A percentile compares a stretch with the other conserved stretches of the same genome.
Evolutionary conservation across 2,888 invertebrate genomes (phyloP).

Genomic region (Eristalis pertinax): DNA sequence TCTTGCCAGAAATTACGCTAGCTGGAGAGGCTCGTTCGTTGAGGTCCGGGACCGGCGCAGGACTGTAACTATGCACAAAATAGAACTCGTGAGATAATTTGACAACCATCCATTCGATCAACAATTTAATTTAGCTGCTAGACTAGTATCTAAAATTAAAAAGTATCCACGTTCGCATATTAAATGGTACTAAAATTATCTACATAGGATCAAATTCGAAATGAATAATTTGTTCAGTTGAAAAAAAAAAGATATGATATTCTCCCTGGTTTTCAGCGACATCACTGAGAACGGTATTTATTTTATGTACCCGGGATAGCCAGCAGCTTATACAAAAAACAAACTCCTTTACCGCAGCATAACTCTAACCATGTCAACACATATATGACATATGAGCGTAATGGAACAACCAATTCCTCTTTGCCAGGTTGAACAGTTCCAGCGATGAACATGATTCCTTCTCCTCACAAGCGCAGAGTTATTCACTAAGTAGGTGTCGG

Average conservation of each 20-base stretch:
- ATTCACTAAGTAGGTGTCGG: slow-evolving; percentile 68
- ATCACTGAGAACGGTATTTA: not conserved
- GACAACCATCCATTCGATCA: no score
- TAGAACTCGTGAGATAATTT: no score
- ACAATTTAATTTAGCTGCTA: no score
- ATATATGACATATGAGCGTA: slow-evolving; percentile 64
- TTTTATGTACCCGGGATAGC: slow-evolving; percentile 28
- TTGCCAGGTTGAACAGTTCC: slow-evolving; percentile 57
- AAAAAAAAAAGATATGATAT: not conserved
- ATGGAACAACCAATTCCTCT: slow-evolving; percentile 71
- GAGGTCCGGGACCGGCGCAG: no score
- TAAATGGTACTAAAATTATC: no score
- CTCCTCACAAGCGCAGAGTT: slow-evolving; percentile 41
- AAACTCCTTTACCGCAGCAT: slow-evolving; percentile 4
- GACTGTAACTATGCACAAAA: no score
- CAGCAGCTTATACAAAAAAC: slow-evolving; percentile 24
- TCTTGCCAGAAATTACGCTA: no score
- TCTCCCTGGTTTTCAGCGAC: not conserved
- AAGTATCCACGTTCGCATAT: no score
- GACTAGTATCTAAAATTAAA: no score
- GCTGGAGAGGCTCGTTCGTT: no score
- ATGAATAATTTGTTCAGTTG: no score
- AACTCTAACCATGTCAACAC: slow-evolving; percentile 45
- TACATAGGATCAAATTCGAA: no score
- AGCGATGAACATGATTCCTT: slow-evolving; percentile 66